Conservation (phyloP, 2,113 vertebrate species). For the Martes martes region DNA sequence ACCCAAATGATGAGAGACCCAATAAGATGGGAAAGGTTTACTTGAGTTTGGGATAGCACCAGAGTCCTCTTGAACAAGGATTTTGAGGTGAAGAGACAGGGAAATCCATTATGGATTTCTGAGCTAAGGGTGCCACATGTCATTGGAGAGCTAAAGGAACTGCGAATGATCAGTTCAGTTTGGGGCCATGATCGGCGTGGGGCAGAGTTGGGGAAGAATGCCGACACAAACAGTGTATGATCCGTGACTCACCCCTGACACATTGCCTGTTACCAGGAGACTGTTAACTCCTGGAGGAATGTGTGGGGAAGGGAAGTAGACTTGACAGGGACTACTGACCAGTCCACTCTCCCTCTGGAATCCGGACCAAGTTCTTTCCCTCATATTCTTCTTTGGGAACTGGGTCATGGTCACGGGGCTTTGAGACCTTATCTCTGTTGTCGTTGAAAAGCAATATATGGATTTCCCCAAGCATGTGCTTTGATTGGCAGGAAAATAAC, state of each 20-base stretch:
- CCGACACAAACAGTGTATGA: background rate
- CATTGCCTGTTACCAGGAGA: background rate
- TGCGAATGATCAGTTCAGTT: background rate
- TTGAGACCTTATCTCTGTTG: background rate
- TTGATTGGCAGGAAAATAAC: background rate
- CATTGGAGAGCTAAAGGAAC: background rate
- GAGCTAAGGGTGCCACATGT: background rate
- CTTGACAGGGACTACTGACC: background rate
- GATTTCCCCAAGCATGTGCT: background rate
- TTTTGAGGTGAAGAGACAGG: background rate
- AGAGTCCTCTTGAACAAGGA: background rate
- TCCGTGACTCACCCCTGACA: conserved; percentile 4
- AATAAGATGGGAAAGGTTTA: too few relatives aligned
- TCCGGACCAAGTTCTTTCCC: background rate
- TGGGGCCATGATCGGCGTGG: background rate
- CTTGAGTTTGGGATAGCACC: background rate
- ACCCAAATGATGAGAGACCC: background rate
- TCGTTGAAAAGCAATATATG: background rate
- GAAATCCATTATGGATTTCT: background rate
- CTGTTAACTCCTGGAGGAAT: background rate
- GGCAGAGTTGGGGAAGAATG: background rate
- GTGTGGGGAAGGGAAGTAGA: background rate
- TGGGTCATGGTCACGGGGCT: background rate
- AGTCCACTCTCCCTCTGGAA: background rate
- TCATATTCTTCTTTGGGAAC: background rate